Base-by-base conservation (phyloP, 2,888 invertebrate genomes). In the Cacoxenus indagator region DNA sequence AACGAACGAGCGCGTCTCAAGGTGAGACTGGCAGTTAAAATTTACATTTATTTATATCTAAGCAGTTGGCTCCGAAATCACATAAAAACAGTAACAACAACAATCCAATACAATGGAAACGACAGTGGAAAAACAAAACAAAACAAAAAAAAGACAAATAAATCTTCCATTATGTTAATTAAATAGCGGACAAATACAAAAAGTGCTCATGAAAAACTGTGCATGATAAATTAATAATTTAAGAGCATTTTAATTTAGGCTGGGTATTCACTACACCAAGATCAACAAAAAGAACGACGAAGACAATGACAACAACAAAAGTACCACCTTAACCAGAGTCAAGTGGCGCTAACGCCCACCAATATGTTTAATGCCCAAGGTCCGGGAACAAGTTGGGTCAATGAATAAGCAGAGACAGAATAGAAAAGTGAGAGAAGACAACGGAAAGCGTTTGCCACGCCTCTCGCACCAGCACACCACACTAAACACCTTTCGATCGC, bases 331-430 rank as follows among this genome's bases (percentile, higher is more conserved):
- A 3, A 19, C 9, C 19, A 22, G 4, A 3, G 51, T 19, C 51
- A 51, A 51, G 51, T 51, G 51, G 51, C 51, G 19, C 51, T 19
- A n/a, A n/a, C n/a, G n/a, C n/a, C n/a, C n/a, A n/a, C n/a, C n/a
- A n/a, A n/a, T n/a, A n/a, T n/a, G n/a, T n/a, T n/a, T n/a, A n/a
- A n/a, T n/a, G n/a, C n/a, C n/a, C n/a, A n/a, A n/a, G n/a, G n/a
- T n/a, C n/a, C n/a, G n/a, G n/a, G n/a, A n/a, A n/a, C n/a, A n/a
- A n/a, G n/a, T n/a, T n/a, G n/a, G n/a, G n/a, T n/a, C n/a, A n/a
- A n/a, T n/a, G n/a, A n/a, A n/a, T n/a, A n/a, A 19, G 1, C 51
- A 48, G 48, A 14, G 19, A 22, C 51, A 9, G n/a, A 51, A 19
- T 19, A 19, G 19, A n/a, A 19, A 51, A 51, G 19, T 19, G 19